Conservation (phyloP, 1,140 invertebrate species). For the Colletes latitarsis region DNA sequence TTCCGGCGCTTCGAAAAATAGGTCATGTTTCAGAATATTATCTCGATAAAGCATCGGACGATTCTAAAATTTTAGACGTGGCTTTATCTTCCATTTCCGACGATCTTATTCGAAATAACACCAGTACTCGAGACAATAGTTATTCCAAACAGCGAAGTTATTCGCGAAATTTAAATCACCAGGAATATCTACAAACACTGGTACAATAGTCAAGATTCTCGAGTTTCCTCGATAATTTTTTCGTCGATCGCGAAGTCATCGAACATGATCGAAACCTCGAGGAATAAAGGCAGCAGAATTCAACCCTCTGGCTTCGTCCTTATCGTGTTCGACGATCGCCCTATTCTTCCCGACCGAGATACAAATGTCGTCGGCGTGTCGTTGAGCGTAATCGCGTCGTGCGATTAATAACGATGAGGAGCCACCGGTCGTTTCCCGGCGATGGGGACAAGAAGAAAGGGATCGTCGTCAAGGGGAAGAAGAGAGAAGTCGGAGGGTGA, state of each 20-base stretch:
- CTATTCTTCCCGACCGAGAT: slow-evolving; percentile 15
- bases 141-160: too few species aligned
- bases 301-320: neutral
- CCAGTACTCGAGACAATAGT: too few species aligned
- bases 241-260: neutral
- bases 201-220: too few species aligned
- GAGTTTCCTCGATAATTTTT: too few species aligned
- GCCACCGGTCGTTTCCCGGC: slow-evolving; percentile 42
- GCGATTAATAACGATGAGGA: slow-evolving; percentile 67
- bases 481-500: neutral
- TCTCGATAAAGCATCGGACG: too few species aligned
- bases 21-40: too few species aligned
- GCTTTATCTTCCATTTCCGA: too few species aligned
- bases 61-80: neutral
- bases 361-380: slow-evolving; percentile 48
- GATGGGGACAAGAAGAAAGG: slow-evolving; percentile 12
- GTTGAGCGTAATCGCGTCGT: slow-evolving; percentile 50
- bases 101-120: too few species aligned
- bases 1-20: too few species aligned
- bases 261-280: neutral
- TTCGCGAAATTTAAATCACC: too few species aligned
- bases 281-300: too few species aligned
- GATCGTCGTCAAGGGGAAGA: neutral
- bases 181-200: too few species aligned
- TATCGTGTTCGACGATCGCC: neutral